Evolutionary conservation across 2,888 invertebrate genomes (phyloP).

Genomic region (Leucozona laternaria): DNA sequence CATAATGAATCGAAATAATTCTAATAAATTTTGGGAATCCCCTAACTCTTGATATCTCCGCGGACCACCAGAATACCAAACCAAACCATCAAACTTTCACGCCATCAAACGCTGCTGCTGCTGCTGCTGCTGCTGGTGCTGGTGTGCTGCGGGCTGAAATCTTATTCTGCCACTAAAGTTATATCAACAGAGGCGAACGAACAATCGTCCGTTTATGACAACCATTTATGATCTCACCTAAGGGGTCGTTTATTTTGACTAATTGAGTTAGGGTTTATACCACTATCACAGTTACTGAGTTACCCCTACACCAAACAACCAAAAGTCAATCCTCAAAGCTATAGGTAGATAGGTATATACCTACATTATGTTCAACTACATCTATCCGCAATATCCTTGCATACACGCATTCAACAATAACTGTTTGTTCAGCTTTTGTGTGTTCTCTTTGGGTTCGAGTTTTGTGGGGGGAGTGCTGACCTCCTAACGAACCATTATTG

Average conservation of each 20-base stretch:
- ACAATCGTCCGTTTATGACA: conserved; percentile 49
- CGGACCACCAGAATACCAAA: neutral
- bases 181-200: conserved; percentile 41
- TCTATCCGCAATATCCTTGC: conserved; percentile 16
- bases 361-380: neutral
- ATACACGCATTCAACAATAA: conserved; percentile 1
- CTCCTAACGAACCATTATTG: conserved; percentile 66
- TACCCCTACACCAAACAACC: conserved; percentile 32
- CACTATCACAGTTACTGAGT: conserved; percentile 46
- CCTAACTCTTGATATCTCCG: neutral
- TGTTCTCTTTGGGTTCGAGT: neutral
- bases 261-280: conserved; percentile 61
- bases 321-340: conserved; percentile 55
- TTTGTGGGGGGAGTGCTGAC: conserved; percentile 1
- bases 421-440: conserved; percentile 18
- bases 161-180: conserved; percentile 19
- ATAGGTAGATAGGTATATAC: neutral
- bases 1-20: conserved; percentile 27
- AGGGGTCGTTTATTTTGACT: conserved; percentile 45
- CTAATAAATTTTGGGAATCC: conserved; percentile 11
- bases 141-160: conserved; percentile 5
- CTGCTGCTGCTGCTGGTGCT: too few species aligned
- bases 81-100: neutral
- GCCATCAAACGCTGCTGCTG: neutral
- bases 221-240: conserved; percentile 52